Base-by-base conservation (phyloP, 2,113 vertebrate species). In the Apteryx owenii region DNA sequence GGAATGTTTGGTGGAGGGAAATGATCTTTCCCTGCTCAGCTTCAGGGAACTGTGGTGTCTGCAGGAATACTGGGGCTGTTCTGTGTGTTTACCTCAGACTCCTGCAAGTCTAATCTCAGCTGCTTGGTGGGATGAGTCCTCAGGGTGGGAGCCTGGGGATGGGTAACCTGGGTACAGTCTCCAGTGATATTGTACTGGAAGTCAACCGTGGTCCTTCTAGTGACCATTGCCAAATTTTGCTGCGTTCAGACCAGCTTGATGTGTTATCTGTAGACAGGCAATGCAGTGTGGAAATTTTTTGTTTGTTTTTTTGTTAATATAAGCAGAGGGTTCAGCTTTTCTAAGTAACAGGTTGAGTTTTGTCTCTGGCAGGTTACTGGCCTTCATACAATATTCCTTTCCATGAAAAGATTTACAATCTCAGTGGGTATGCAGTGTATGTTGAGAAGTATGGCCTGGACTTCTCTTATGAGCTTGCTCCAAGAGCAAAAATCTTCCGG, bases 321-420 rank as follows among this genome's bases (percentile, higher is more conserved):
- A 54, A 89, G 20, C 18, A 88, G 44, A 77, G 7, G 3, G 4
- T 79, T 54, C 42, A 76, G 66, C 40, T 91, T 89, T 85, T 87
- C 8, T 3, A 56, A 81, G 46, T 51, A 65, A 97, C 31, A 40
- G 46, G n/a, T 56, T 48, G n/a, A 15, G 16, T 18, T 94, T 81
- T 93, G 42, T 96, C 73, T 89, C 68, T 68, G 91, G 20, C 97
- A 99, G 99, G 99, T 92, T 99, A 99, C 31, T 99, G 99, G 99
- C 98, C 99, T 18, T 99, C 99, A 36, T 99, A 99, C 95, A 99
- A 99, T 58, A 97, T 99, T 73, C 99, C 99, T 31, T 99, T 99
- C 96, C 98, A 99, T 76, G 81, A 97, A 75, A 98, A 98, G 44
- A 98, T 99, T 96, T 99, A 99, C 98, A 98, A 98, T 92, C 97